These are phyloP conservation scores for Venusia cambrica DNA, from an alignment of 2,888 invertebrate genomes.

Conservation along the genomic window DNA sequence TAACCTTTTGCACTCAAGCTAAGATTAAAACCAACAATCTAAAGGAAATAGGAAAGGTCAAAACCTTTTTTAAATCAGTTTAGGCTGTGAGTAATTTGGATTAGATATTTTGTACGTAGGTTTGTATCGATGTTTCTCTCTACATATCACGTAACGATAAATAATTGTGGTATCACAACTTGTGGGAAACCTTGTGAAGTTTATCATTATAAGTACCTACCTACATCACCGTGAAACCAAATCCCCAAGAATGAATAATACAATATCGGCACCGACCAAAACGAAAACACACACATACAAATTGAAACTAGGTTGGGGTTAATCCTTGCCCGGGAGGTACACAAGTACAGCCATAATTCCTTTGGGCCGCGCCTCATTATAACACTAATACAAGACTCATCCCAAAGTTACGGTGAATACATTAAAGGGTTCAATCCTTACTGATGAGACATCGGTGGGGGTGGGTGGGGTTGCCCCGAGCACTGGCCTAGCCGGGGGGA, in stretches of 20 bases:
- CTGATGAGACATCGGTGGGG: conserved; percentile 78
- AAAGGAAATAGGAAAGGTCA: too few species aligned
- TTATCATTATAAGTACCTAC: too few species aligned
- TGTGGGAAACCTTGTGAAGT: too few species aligned
- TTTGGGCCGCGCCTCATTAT: conserved; percentile 80
- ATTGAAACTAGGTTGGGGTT: conserved; percentile 75
- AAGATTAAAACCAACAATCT: too few species aligned
- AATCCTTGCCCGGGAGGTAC: conserved; percentile 65
- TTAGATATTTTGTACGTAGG: too few species aligned
- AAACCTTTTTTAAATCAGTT: too few species aligned
- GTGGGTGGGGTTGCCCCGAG: conserved; percentile 59
- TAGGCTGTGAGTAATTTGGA: too few species aligned
- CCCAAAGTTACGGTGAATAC: conserved; percentile 81
- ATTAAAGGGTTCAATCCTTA: conserved; percentile 81
- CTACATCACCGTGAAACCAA: too few species aligned
- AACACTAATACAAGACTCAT: conserved; percentile 81
- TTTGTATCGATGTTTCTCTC: too few species aligned
- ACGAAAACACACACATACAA: conserved; percentile 65
- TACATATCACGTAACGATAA: too few species aligned
- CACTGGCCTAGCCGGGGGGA: conserved; percentile 67
- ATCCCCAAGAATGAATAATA: conserved; percentile 30
- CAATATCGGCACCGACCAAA: conserved; percentile 44
- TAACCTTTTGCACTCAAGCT: too few species aligned
- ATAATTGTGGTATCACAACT: too few species aligned
- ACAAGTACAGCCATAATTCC: conserved; percentile 78